Evolutionary conservation across 2,888 invertebrate genomes (phyloP), one percentile per base, ranked within the genome.

Genomic region (Melinopterus prodromus): DNA sequence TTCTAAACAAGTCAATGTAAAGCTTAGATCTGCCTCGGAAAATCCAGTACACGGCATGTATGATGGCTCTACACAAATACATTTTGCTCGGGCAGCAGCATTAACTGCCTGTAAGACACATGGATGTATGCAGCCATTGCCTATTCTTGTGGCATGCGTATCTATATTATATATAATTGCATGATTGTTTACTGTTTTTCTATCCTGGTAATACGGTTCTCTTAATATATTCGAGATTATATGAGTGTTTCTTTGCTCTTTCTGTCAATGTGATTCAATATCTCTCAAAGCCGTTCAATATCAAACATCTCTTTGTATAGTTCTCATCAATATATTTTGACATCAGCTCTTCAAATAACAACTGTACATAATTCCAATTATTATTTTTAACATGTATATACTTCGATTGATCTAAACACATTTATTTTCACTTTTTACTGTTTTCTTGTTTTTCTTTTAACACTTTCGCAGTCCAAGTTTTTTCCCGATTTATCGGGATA

Each of bases 51-150:
- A 88, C 87, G 88, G 89, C 89, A 89, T 89, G 87, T 86, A 86
- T 84, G 87, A 86, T 87, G 87, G 87, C 87, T 88, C 88, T 86
- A 89, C 88, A 88, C 88, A 87, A 87, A 88, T 88, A 89, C 88
- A 88, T 88, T 87, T 88, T 86, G 87, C 88, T 89, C 87, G 87
- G 88, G 87, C 88, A 87, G 87, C 87, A 84, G 84, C 85, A 85
- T 84, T 84, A 85, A 87, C 86, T 87, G 86, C 86, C 87, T 86
- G 84, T 74, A 77, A 80, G 84, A 84, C 83, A 85, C 87, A 87
- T 88, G 87, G 88, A 83, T 84, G 84, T 85, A 87, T 87, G 87
- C 87, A 83, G 87, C 87, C 88, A 88, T 87, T 86, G 86, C 80
- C 37, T 79, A 83, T 84, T 81, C 81, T 85, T 86, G 86, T 88